Conservation (phyloP, 2,797 vertebrate species). For the Peromyscus eremicus region DNA sequence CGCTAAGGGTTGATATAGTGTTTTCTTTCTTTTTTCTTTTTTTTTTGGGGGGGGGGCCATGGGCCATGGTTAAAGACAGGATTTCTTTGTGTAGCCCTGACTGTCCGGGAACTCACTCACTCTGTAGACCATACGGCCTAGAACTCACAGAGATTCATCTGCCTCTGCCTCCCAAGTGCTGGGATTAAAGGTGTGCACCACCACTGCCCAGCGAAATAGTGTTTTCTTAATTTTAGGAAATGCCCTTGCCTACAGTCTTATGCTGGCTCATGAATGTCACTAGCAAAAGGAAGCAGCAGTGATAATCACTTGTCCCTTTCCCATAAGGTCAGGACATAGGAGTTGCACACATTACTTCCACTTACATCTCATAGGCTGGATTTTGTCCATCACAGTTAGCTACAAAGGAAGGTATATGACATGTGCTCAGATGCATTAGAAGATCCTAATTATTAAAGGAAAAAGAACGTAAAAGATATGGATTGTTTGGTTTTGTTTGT, state of each 20-base stretch:
- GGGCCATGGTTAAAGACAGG: neutral
- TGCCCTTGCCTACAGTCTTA: neutral
- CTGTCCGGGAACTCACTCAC: too few relatives aligned
- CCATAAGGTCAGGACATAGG: neutral
- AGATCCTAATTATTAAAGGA: slow-evolving; percentile 3
- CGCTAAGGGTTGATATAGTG: neutral
- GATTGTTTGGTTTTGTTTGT: neutral
- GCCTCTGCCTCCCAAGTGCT: neutral
- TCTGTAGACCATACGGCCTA: neutral
- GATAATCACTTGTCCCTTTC: neutral
- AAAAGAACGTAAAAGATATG: neutral
- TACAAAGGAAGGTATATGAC: neutral
- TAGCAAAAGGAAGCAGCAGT: neutral
- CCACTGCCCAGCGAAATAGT: neutral
- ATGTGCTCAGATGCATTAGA: neutral
- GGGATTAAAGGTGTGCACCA: too few relatives aligned
- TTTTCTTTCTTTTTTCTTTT: neutral
- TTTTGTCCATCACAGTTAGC: neutral
- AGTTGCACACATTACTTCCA: neutral
- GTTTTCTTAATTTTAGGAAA: neutral
- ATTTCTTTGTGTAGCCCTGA: neutral
- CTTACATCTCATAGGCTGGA: neutral
- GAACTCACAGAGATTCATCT: neutral
- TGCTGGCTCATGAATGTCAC: neutral
- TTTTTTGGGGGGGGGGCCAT: too few relatives aligned